Evolutionary conservation across 35 echinoderm and acorn worm species (phyloP), one percentile per base, ranked within the genome.

Genomic region (Apostichopus parvimensis): DNA sequence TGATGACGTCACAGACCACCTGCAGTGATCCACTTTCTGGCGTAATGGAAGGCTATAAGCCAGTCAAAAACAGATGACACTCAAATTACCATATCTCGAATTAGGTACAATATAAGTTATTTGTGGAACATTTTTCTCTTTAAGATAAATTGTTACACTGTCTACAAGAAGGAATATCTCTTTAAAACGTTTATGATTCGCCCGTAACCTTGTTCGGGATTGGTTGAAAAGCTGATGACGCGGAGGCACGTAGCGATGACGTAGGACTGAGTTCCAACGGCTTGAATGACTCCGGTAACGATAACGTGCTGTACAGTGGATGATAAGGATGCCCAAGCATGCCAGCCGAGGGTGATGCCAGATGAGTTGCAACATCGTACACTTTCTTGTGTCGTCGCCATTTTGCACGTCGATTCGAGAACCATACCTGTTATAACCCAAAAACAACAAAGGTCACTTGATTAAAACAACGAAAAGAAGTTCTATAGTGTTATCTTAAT

Each of bases 361-460:
- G 28, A 6, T 91, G 79, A 14, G 79, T 57, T 13, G 92, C 72
- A 9, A 65, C 58, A 52, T 90, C 68, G 20, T 68, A 87, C 21
- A 97, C 64, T 78, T 99, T 99, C 88, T 99, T 96, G 90, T 99
- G 97, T 25, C 97, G 91, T 6, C 97, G 83, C 95, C 95, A 99
- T 89, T 99, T 99, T 54, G 97, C 97, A 5, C 97, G 90, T 20
- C 97, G 82, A 66, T 99, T 99, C 4, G 97, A 99, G 88, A 99
- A 99, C 97, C 97, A 99, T 12, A 99, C 97, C 97, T 99, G 92
- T 4, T 91, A 61, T 24, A 7, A 45, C 34, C 34, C 34, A 45
- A 45, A 4, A 45, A 45, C 0, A 28, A 68, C 7, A 18, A 68
- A 68, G 64, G 11, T 0, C 18, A 68, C 34, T 45, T 68, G 64